Percentiles rank a stretch among this genome's conserved stretches.
Conservation (phyloP, 1,140 invertebrate genomes). For the Lepidurus packardi region DNA sequence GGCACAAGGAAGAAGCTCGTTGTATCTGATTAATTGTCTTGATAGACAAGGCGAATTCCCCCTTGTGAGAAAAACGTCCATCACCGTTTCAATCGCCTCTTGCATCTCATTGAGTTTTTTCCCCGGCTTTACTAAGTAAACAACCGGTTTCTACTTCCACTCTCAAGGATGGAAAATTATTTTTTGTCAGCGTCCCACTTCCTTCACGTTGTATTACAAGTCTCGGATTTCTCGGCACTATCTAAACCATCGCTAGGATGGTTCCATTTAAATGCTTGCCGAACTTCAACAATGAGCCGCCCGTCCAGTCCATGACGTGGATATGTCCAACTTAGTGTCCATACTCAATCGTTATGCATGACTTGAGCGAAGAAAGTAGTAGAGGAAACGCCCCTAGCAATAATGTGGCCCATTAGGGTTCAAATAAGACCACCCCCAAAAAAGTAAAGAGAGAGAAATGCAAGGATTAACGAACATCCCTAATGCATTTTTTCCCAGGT, state of each 20-base stretch:
- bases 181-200: background rate
- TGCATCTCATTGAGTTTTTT: slow-evolving; percentile 16
- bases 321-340: too few species aligned
- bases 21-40: background rate
- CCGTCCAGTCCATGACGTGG: too few species aligned
- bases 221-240: background rate
- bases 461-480: background rate
- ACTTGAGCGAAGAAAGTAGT: too few species aligned
- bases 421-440: too few species aligned
- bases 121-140: background rate
- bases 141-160: background rate
- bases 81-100: background rate
- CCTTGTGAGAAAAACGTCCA: background rate
- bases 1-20: background rate
- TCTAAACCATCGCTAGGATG: background rate
- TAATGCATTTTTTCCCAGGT: background rate
- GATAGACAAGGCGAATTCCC: background rate
- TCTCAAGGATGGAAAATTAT: background rate
- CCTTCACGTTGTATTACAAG: background rate
- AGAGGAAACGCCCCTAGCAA: too few species aligned
- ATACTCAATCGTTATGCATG: too few species aligned
- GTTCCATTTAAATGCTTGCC: too few species aligned
- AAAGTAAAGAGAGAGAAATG: too few species aligned
- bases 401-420: too few species aligned
- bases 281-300: too few species aligned